These are phyloP conservation scores for Hybos culiciformis DNA, from an alignment of 2,888 invertebrate species.

Conservation along the genomic window DNA sequence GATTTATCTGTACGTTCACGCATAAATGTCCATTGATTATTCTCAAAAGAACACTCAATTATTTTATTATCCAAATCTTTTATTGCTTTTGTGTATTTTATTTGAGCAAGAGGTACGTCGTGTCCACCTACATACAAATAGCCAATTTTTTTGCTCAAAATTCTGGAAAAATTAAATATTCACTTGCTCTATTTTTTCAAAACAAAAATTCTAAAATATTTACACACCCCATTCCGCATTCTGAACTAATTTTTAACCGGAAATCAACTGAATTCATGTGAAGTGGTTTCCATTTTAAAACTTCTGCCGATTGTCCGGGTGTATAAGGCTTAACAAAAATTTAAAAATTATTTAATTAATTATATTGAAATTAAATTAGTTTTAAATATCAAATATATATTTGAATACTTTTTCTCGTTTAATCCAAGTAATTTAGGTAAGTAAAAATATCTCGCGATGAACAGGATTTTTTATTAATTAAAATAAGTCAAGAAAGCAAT, in stretches of 20 bases:
- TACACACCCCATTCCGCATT: conserved; percentile 57
- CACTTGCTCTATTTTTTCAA: background rate
- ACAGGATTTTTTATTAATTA: too few relatives aligned
- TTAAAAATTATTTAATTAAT: too few relatives aligned
- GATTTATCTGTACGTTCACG: conserved; percentile 93
- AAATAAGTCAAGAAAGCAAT: too few relatives aligned
- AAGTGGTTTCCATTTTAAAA: conserved; percentile 96
- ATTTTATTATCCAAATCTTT: conserved; percentile 82
- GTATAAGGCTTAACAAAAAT: conserved; percentile 56
- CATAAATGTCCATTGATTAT: conserved; percentile 82
- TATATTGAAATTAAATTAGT: too few relatives aligned
- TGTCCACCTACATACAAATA: conserved; percentile 64
- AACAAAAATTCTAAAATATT: background rate
- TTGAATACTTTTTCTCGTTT: too few relatives aligned
- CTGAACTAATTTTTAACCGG: conserved; percentile 62
- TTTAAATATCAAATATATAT: too few relatives aligned
- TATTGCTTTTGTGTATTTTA: conserved; percentile 67
- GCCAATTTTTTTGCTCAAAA: conserved; percentile 54
- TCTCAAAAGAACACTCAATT: conserved; percentile 81
- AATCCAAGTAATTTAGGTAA: too few relatives aligned
- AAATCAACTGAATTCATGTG: conserved; percentile 95
- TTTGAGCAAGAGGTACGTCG: conserved; percentile 51
- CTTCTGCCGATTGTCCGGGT: conserved; percentile 66
- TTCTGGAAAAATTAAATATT: conserved; percentile 35
- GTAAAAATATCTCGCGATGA: too few relatives aligned